Percentiles rank a stretch among this genome's conserved stretches.
These are phyloP conservation scores for Argya squamiceps DNA, from an alignment of 2,797 vertebrate genomes.

Conservation along the genomic window DNA sequence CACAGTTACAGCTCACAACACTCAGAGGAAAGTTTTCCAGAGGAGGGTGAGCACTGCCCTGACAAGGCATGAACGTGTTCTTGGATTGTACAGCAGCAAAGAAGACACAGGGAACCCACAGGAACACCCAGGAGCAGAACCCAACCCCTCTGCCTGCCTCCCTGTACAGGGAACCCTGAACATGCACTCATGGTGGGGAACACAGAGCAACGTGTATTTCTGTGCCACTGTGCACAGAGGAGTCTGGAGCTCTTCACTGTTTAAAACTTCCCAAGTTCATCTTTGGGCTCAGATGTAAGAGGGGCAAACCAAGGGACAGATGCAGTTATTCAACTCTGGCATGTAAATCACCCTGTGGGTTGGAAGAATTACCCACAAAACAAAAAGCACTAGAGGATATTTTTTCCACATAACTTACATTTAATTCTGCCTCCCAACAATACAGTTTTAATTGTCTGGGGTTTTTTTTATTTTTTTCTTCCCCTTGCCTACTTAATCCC, in stretches of 20 bases:
- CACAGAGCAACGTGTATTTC: background rate
- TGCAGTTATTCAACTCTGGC: background rate
- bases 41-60: background rate
- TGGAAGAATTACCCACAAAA: background rate
- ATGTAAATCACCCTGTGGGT: background rate
- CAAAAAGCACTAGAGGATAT: background rate
- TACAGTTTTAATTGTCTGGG: background rate
- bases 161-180: background rate
- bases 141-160: background rate
- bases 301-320: background rate
- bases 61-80: background rate
- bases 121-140: background rate
- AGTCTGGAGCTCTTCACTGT: background rate
- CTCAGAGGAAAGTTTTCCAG: background rate
- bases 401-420: background rate
- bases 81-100: background rate
- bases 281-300: background rate
- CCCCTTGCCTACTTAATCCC: background rate
- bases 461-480: background rate
- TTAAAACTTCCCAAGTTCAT: background rate
- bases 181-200: background rate
- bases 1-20: background rate
- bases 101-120: background rate
- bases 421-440: rapidly evolving
- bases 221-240: rapidly evolving